A percentile compares a stretch with the other conserved stretches of the same genome.
Conservation (phyloP, 2,888 invertebrate genomes). For the Lottia gigantea region DNA sequence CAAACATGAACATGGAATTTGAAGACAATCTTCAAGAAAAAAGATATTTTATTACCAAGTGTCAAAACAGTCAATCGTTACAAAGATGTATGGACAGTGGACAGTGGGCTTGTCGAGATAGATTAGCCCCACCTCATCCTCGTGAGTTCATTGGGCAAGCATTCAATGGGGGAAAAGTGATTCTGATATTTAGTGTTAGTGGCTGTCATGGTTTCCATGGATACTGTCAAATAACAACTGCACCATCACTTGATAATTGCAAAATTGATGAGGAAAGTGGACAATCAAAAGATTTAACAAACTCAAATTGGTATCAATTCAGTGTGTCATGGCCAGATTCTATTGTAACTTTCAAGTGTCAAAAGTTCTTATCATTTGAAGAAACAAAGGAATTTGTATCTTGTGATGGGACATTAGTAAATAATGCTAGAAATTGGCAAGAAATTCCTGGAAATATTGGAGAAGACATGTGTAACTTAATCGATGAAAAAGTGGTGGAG, state of each 20-base stretch:
- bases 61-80: conserved; percentile 43
- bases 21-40: background rate
- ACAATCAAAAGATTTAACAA: background rate
- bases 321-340: conserved; percentile 43
- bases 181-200: conserved; percentile 58
- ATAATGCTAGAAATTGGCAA: conserved; percentile 58
- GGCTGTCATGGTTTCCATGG: conserved; percentile 64
- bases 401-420: conserved; percentile 40
- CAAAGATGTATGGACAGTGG: conserved; percentile 37
- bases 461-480: conserved; percentile 37
- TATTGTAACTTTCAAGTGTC: conserved; percentile 47
- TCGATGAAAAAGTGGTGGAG: conserved; percentile 36
- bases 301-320: conserved; percentile 46
- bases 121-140: conserved; percentile 44
- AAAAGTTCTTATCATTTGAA: conserved; percentile 48
- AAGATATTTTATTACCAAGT: conserved; percentile 49
- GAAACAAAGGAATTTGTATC: conserved; percentile 36
- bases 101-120: conserved; percentile 54
- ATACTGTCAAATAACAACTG: conserved; percentile 45
- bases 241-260: conserved; percentile 23
- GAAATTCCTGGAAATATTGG: conserved; percentile 44
- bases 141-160: conserved; percentile 41
- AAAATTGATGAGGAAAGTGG: background rate
- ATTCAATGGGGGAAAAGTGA: conserved; percentile 37
- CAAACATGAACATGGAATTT: no score